A percentile compares a stretch with the other conserved stretches of the same genome.
Conservation (phyloP, 2,113 vertebrate genomes). For the Semicossyphus pulcher region DNA sequence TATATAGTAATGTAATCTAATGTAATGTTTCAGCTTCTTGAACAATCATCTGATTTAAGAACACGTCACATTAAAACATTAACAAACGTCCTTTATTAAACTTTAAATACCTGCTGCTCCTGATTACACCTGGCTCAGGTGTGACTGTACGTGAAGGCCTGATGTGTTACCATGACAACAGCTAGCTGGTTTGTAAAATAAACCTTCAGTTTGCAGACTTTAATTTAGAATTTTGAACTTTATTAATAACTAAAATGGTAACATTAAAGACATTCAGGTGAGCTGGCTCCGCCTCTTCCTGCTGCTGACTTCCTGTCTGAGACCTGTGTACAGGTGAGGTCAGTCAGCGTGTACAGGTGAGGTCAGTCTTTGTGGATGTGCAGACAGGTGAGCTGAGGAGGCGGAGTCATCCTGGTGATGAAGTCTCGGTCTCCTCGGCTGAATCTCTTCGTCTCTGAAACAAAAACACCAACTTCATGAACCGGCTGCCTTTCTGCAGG, state of each 20-base stretch:
- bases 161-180: constrained; percentile 4
- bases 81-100: no score
- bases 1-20: no score
- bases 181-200: not conserved
- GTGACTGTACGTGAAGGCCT: no score
- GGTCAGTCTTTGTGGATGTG: constrained; percentile 1
- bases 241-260: not conserved
- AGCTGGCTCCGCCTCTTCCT: not conserved
- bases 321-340: not conserved
- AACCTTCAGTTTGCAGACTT: no score
- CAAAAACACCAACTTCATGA: not conserved
- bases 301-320: not conserved
- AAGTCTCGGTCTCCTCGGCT: constrained; percentile 73
- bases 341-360: not conserved
- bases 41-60: no score
- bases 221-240: no score
- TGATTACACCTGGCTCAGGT: no score
- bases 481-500: no score
- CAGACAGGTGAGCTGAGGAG: constrained; percentile 74
- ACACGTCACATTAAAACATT: no score
- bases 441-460: constrained; percentile 72
- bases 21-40: no score
- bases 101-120: no score
- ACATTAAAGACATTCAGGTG: not conserved
- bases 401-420: constrained; percentile 61